Base-by-base conservation (phyloP, 2,113 vertebrate genomes). In the Apteryx mantelli region DNA sequence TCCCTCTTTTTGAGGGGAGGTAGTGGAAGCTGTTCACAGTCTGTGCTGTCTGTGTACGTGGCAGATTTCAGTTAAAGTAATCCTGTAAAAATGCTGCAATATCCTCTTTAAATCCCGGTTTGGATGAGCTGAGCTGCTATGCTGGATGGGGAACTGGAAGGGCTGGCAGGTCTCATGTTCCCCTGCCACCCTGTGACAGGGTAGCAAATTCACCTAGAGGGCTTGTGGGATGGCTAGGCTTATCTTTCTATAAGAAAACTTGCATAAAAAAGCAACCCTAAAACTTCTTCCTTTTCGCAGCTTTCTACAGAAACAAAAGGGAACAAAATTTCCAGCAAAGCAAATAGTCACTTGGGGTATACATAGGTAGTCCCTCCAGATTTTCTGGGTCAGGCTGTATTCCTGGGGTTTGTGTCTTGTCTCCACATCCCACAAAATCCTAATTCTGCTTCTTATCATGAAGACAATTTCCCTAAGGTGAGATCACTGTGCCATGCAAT, bases 61-160 rank as follows among this genome's bases (percentile, higher is more conserved):
- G 64, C 63, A 81, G 40, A 18, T 63, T 73, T 58, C 76, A 48
- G 66, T 69, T 82, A 46, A 77, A 80, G 15, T 58, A 92, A 93
- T 86, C 64, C 77, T 55, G 32, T 84, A 86, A 66, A 92, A 95
- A 75, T 53, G 17, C 55, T 78, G 22, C 40, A 84, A 88, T 66
- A 92, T 78, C 91, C 83, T 91, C 73, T 81, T 48, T 48, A 14
- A n/a, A 70, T 48, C 44, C 22, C 20, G n/a, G 66, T 44, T 2
- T 55, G 76, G 48, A 19, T 70, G 36, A 83, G 17, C 64, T 40
- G 34, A 0, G 1, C 92, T 69, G 69, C 88, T 80, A 24, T 58
- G 30, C 48, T 80, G 58, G 20, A 5, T 58, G 11, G 26, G 34
- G 11, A 89, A 28, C 28, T 84, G 66, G 32, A 63, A 38, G 70